These are phyloP conservation scores for Girardinichthys multiradiatus DNA, from an alignment of 2,113 vertebrate genomes.

Conservation along the genomic window DNA sequence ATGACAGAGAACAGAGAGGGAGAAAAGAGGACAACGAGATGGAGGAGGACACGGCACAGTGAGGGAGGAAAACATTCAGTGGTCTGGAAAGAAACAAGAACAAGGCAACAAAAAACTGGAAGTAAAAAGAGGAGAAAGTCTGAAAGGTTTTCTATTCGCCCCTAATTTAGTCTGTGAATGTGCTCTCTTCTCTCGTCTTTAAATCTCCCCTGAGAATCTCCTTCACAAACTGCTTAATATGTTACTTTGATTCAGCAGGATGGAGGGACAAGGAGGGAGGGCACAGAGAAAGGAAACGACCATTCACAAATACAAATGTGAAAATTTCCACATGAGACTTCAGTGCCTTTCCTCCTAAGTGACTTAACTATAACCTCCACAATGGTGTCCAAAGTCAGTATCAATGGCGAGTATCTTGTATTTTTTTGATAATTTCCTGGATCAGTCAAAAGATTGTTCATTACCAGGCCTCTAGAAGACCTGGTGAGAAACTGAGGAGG, in stretches of 20 bases:
- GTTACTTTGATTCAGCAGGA: conserved; percentile 65
- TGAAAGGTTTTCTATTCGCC: conserved; percentile 67
- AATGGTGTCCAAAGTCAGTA: neutral
- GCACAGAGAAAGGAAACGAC: conserved; percentile 40
- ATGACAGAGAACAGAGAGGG: conserved; percentile 10
- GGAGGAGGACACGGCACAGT: conserved; percentile 29
- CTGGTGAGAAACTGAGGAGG: neutral
- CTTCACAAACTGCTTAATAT: conserved; percentile 68
- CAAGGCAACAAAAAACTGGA: conserved; percentile 48
- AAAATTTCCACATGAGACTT: conserved; percentile 36
- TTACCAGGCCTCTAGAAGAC: neutral
- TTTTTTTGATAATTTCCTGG: neutral
- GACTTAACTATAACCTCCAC: neutral
- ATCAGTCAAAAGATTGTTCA: neutral
- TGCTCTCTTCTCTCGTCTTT: conserved; percentile 19
- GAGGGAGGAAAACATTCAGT: conserved; percentile 43
- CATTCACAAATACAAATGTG: conserved; percentile 50
- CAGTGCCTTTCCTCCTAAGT: conserved; percentile 12
- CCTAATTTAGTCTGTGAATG: conserved; percentile 64
- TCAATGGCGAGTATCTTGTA: too few species aligned
- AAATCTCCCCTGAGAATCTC: conserved; percentile 61
- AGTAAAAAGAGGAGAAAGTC: conserved; percentile 51
- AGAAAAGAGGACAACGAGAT: conserved; percentile 31
- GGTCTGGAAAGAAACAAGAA: conserved; percentile 53
- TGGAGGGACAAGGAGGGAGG: conserved; percentile 59